Base-by-base conservation (phyloP, 2,113 vertebrate genomes). In the Myotis lucifugus region DNA sequence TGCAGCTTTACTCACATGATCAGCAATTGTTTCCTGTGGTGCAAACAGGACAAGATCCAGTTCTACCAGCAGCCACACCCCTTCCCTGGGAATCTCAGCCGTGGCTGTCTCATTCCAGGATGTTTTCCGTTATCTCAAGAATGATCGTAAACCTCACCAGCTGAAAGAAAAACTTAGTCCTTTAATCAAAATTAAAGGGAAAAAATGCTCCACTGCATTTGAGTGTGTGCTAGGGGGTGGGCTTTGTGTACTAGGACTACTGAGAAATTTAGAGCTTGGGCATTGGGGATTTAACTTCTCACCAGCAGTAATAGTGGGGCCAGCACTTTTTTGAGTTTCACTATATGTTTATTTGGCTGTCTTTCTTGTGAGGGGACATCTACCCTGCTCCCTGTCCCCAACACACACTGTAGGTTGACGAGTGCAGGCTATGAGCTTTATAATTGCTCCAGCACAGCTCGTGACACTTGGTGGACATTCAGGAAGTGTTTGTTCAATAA, bases 71-170 rank as follows among this genome's bases (percentile, higher is more conserved):
- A 73, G 42, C 23, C 46, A 23, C 37, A 46, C 12, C 21, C 48
- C 37, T 4, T 9, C 14, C 23, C 8, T 25, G 27, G 15, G 8
- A 21, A 52, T 32, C 67, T 85, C 66, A 66, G 50, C 78, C 52
- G 50, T 34, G 14, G 70, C 32, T 40, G 85, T 73, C 74, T 79
- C 72, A 25, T 29, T 67, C 12, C 42, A 79, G 42, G 14, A 70
- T 90, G 12, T 29, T 93, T 95, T 87, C 10, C 11, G 2, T 96
- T 42, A 73, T 92, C 56, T 84, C 50, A 86, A 42, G 6, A 27
- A 59, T 56, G 83, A 81, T 59, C 48, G n/a, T n/a, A 64, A 83
- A 73, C 50, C 2, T 93, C 27, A 46, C 27, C 72, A 59, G 69
- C 4, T 40, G 14, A 69, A 72, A 42, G 6, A 52, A 93, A 88